Evolutionary conservation across 1,140 invertebrate genomes (phyloP).

Genomic region (Rhynchophorus ferrugineus): DNA sequence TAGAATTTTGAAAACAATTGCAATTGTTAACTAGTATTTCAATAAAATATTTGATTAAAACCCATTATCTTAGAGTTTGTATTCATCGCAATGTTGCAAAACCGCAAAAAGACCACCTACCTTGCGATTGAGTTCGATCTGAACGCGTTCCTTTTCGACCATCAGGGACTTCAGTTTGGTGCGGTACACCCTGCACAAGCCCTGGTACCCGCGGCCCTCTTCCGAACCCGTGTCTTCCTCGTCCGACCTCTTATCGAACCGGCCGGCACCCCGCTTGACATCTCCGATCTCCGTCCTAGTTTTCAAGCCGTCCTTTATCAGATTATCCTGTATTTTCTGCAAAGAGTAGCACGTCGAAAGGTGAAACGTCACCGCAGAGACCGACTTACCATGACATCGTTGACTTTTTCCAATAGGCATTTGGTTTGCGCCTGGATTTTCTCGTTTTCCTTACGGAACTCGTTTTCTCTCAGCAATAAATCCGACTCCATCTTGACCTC

Average conservation of each 20-base stretch:
- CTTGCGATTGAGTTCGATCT: conserved; percentile 16
- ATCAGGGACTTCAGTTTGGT: conserved; percentile 39
- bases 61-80: too few relatives aligned
- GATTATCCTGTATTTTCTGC: conserved; percentile 32
- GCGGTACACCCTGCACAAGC: conserved; percentile 20
- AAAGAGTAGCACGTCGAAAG: too few relatives aligned
- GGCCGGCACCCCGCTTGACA: neutral
- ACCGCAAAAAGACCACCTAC: too few relatives aligned
- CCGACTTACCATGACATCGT: conserved; percentile 42
- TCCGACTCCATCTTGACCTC: conserved; percentile 40
- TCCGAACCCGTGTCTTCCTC: neutral
- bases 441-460: conserved; percentile 44
- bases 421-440: conserved; percentile 44
- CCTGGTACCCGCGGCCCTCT: neutral
- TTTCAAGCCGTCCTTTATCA: conserved; percentile 23
- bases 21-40: too few relatives aligned
- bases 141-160: conserved; percentile 42
- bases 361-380: too few relatives aligned
- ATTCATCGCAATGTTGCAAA: too few relatives aligned
- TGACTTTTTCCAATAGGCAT: conserved; percentile 43
- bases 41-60: too few relatives aligned
- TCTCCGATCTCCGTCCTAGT: conserved; percentile 10
- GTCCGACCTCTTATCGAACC: neutral
- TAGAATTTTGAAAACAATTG: too few relatives aligned
- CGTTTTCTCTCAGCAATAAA: conserved; percentile 43